Percentiles rank a stretch among this genome's conserved stretches.
These are phyloP conservation scores for Chionoecetes opilio DNA, from an alignment of 1,140 invertebrate genomes.

Conservation along the genomic window DNA sequence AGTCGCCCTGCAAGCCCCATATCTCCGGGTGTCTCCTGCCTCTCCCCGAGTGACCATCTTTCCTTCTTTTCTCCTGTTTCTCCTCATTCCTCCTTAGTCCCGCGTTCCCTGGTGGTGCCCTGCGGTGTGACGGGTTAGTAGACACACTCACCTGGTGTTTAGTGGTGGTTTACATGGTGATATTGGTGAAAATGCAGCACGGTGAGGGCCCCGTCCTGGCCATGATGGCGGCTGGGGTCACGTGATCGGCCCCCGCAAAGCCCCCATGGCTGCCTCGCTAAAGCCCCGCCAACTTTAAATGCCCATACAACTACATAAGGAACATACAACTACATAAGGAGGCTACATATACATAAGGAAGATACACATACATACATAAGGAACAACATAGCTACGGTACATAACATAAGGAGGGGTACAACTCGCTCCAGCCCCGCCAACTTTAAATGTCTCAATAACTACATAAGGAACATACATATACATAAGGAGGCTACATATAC, in stretches of 20 bases:
- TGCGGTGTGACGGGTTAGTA: background rate
- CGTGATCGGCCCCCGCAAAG: no score
- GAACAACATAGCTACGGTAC: no score
- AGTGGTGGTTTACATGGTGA: background rate
- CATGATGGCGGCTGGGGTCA: background rate
- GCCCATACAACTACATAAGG: no score
- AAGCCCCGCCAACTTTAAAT: background rate
- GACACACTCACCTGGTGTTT: background rate
- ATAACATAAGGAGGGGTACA: no score
- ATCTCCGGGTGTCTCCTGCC: background rate
- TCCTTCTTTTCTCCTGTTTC: background rate
- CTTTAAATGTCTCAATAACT: no score
- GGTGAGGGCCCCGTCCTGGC: background rate
- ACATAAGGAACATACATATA: no score
- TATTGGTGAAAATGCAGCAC: background rate
- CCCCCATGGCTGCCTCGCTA: no score
- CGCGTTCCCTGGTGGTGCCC: background rate
- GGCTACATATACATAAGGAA: no score
- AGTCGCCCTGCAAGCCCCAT: background rate
- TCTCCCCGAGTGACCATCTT: background rate
- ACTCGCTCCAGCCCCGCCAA: no score
- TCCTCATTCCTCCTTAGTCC: background rate
- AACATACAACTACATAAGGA: no score
- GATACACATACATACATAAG: no score
- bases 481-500: no score